Evolutionary conservation across 2,888 invertebrate species (phyloP), one percentile per base, ranked within the genome.

Genomic region (Campoplex capitator): DNA sequence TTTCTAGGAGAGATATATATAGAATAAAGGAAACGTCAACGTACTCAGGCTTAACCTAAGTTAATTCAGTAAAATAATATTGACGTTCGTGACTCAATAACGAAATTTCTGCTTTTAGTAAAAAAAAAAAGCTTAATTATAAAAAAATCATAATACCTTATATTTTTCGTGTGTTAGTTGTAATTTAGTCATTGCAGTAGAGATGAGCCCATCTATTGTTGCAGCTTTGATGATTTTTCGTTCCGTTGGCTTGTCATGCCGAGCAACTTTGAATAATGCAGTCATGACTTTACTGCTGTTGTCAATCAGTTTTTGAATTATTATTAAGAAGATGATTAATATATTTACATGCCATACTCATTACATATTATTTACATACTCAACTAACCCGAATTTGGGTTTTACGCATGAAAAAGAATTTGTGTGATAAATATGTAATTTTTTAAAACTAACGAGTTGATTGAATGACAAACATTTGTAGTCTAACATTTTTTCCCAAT

Each of bases 211-310:
- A 56, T 56, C 9, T 56, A 56, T 56, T 56, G 56, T 56, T 23
- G n/a, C 56, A 56, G 56, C 56, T 56, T 56, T 56, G 23, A 56
- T 9, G 23, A 56, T 56, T 56, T 56, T 56, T 23, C 56, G 13
- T 56, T 56, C 56, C 23, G 56, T 56, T 56, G 56, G 56, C 56
- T 56, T 56, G 23, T 56, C 56, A 23, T 56, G 56, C 56, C 56
- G 56, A 56, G 56, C n/a, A n/a, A 56, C 56, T 56, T 56, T 56
- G 23, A 56, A 56, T 9, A 56, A 23, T 23, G 56, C n/a, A n/a
- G 8, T 23, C 56, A 56, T 56, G 56, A 56, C 56, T 56, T 56
- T 23, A 2, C 2, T 8, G 56, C 56, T 23, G 56, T 56, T 23
- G 23, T 23, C 56, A 23, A 56, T 56, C 56, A 56, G 23, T 56